Evolutionary conservation across 2,797 vertebrate genomes (phyloP).

Genomic region (Sebastes kiyomatsui): DNA sequence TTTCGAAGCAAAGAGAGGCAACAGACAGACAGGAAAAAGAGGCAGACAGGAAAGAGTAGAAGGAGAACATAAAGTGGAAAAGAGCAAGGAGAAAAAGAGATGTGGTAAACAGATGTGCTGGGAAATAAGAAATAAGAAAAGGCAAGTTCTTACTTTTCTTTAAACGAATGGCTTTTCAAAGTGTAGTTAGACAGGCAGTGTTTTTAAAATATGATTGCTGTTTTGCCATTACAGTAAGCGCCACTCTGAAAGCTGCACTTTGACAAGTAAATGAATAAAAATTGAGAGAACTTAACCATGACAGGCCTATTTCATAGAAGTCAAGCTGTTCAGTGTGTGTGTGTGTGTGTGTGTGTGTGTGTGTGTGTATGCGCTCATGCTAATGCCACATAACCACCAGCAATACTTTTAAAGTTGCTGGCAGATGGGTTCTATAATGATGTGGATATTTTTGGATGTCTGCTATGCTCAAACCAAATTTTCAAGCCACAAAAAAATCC

Average conservation of each 20-base stretch:
- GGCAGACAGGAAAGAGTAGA: not conserved
- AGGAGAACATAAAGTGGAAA: not conserved
- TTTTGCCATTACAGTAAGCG: conserved; percentile 16
- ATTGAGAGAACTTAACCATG: conserved; percentile 28
- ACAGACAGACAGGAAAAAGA: not conserved
- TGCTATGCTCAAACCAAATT: conserved; percentile 13
- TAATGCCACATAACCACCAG: conserved; percentile 18
- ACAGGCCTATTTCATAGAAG: conserved; percentile 20
- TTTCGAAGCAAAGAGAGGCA: conserved; percentile 1
- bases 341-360: not conserved
- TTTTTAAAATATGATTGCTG: conserved; percentile 6
- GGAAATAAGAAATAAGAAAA: conserved; percentile 12
- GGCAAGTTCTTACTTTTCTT: not conserved
- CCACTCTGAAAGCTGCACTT: conserved; percentile 26
- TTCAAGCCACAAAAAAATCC: not conserved
- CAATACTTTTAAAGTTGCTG: conserved; percentile 2
- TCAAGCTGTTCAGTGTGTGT: conserved; percentile 18
- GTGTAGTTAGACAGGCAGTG: not conserved
- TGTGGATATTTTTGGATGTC: conserved; percentile 17
- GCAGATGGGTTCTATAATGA: conserved; percentile 19
- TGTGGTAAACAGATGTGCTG: not conserved
- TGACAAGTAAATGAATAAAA: conserved; percentile 21
- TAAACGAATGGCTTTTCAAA: conserved; percentile 10
- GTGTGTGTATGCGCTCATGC: not conserved
- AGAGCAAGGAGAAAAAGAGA: not conserved